Base-by-base conservation (phyloP, 2,888 invertebrate species). In the Aethes cnicana region DNA sequence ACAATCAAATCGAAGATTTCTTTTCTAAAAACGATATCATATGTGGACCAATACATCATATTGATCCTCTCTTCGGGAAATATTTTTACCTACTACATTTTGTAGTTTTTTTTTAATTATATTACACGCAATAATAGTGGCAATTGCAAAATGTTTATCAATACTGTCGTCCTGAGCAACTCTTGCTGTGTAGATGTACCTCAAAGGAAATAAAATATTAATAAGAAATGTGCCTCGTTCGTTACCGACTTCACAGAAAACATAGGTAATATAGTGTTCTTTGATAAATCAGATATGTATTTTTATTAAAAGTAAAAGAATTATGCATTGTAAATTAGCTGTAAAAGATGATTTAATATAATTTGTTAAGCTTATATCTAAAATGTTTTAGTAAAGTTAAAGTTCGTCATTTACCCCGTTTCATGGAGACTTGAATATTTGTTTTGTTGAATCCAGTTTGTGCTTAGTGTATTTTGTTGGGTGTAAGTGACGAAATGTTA, bases 341-440 rank as follows among this genome's bases (percentile, higher is more conserved):
- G 64, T 84, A 84, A 84, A 82, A 88, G 84, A 84, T 73, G 74
- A 74, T 77, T 70, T 87, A 88, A 87, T 87, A 87, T 88, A 86
- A 87, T 82, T 84, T 86, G 87, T 88, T 88, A 86, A 87, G 85
- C 69, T 69, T 81, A 77, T 78, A 72, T 77, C 71, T 81, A 80
- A 43, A 76, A 82, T 72, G 67, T 65, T 76, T 71, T 77, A 72
- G 74, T 66, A 59, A 66, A 73, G 64, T 65, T 75, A 57, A 64
- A 63, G 56, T 66, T 71, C 72, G 74, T 71, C 72, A 65, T 72
- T 75, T 76, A 68, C 68, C 64, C 64, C 61, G 60, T 60, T 57
- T 58, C 48, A 47, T 61, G 48, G 59, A 12, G 26, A 9, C 8
- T 3, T 8, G 20, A 33, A 26, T 11, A 26, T 42, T 36, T 47